Evolutionary conservation across 2,797 vertebrate species (phyloP).

Genomic region (Pangasius larnaudii): DNA sequence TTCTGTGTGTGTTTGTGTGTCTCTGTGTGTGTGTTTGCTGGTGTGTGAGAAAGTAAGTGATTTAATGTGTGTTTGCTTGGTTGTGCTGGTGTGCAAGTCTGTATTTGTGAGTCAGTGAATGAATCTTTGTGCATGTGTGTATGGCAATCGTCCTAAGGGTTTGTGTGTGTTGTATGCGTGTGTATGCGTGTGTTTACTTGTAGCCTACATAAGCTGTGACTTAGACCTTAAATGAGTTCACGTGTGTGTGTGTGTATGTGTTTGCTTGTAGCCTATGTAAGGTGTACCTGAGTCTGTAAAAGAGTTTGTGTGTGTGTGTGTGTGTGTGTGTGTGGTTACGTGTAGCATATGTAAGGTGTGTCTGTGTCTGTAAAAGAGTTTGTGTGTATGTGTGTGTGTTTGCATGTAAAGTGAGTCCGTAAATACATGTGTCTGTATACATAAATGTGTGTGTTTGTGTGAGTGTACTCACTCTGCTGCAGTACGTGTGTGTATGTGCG

Average conservation of each 20-base stretch:
- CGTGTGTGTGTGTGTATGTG: neutral
- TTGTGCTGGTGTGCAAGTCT: neutral
- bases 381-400: neutral
- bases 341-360: neutral
- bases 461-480: constrained; percentile 27
- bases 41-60: no score
- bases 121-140: neutral
- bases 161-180: neutral
- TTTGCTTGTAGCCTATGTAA: neutral
- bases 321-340: neutral
- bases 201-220: neutral
- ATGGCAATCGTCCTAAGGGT: neutral
- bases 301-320: neutral
- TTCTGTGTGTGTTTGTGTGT: neutral
- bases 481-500: neutral
- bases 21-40: neutral
- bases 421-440: neutral
- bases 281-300: neutral
- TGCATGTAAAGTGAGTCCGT: neutral
- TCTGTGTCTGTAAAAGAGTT: neutral
- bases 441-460: neutral
- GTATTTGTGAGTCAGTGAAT: neutral
- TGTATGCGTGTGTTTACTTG: neutral
- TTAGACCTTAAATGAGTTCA: no score
- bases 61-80: neutral